Conservation (phyloP, 2,888 invertebrate genomes). For the Homarus gammarus region DNA sequence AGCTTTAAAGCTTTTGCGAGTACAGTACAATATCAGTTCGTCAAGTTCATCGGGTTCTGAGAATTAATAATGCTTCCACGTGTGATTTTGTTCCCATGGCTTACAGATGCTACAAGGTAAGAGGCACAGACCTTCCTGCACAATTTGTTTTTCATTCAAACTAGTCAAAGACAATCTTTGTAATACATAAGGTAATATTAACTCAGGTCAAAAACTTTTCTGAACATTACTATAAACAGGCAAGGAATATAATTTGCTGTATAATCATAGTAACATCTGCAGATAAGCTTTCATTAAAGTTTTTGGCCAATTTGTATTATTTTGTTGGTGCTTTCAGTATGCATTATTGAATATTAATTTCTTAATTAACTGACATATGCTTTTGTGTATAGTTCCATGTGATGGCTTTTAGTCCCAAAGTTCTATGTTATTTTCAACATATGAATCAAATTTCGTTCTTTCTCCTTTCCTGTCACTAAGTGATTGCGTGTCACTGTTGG, state of each 20-base stretch:
- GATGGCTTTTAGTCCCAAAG: slow-evolving; percentile 29
- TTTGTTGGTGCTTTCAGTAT: slow-evolving; percentile 66
- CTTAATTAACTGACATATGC: slow-evolving; percentile 6
- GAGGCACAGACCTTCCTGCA: slow-evolving; percentile 12
- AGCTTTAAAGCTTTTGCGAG: no score
- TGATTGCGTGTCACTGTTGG: slow-evolving; percentile 25
- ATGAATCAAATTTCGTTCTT: not conserved
- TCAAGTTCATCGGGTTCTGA: no score
- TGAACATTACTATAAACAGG: not conserved
- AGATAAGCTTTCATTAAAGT: slow-evolving; percentile 28
- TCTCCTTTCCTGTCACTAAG: slow-evolving; percentile 28
- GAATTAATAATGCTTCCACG: no score
- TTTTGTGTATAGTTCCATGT: slow-evolving; percentile 31
- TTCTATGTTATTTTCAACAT: not conserved
- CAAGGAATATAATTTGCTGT: not conserved
- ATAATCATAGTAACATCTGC: not conserved
- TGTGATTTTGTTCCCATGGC: not conserved
- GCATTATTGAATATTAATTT: slow-evolving; percentile 62
- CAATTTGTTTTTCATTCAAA: slow-evolving; percentile 43
- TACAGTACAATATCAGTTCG: no score
- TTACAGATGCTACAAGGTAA: not conserved
- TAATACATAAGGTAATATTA: slow-evolving; percentile 26
- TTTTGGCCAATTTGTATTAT: slow-evolving; percentile 58
- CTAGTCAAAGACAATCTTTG: slow-evolving; percentile 64
- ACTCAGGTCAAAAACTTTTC: slow-evolving; percentile 55